These are phyloP conservation scores for Oryzias celebensis DNA, from an alignment of 2,113 vertebrate genomes.

Conservation along the genomic window DNA sequence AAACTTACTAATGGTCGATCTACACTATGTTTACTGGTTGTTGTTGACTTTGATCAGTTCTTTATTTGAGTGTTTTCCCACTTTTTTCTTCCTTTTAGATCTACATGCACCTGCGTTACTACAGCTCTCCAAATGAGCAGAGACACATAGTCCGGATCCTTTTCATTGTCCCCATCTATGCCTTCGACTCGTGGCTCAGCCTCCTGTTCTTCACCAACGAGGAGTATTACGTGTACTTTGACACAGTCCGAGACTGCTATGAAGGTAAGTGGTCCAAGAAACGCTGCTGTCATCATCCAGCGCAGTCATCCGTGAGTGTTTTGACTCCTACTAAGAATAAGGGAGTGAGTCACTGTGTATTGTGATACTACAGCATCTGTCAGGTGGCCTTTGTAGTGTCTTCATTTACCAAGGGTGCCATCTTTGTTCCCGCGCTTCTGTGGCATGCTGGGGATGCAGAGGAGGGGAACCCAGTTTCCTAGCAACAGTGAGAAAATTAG, in stretches of 20 bases:
- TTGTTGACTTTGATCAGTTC: no score
- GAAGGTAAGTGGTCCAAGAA: conserved; percentile 81
- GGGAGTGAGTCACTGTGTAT: conserved; percentile 36
- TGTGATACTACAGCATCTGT: conserved; percentile 34
- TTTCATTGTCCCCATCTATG: conserved; percentile 97
- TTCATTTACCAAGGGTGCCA: conserved; percentile 63
- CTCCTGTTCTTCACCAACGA: conserved; percentile 99
- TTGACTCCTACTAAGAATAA: conserved; percentile 21
- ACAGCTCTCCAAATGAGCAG: conserved; percentile 93
- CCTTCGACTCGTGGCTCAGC: conserved; percentile 97
- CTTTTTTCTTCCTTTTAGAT: conserved; percentile 74
- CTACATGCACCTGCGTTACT: conserved; percentile 96
- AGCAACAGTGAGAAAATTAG: conserved; percentile 73
- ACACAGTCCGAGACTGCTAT: conserved; percentile 94
- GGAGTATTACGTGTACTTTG: conserved; percentile 97
- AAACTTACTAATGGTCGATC: no score
- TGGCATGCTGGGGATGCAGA: conserved; percentile 67
- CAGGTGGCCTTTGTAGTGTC: conserved; percentile 63
- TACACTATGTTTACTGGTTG: no score
- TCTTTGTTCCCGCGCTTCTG: conserved; percentile 73
- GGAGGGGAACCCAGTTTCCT: conserved; percentile 73
- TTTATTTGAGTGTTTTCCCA: neutral
- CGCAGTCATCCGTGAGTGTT: neutral
- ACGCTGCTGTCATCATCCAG: neutral
- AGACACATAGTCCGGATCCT: conserved; percentile 94